Conservation (phyloP, 2,797 vertebrate genomes). For the Rhabdophis nuchalis region DNA sequence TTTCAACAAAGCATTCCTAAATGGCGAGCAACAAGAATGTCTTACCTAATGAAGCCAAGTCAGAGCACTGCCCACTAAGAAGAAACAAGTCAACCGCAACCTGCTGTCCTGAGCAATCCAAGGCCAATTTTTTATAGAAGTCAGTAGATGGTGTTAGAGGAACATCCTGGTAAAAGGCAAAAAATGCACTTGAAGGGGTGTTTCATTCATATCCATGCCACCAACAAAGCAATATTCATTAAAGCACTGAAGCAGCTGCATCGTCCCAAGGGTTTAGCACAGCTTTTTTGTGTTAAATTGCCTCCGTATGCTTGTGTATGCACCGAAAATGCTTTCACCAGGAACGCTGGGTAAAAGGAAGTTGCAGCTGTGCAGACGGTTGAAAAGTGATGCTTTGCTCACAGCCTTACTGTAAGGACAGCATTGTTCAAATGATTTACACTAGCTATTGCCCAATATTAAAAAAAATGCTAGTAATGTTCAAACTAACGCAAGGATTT, state of each 20-base stretch:
- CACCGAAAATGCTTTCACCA: background rate
- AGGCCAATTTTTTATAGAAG: slow-evolving; percentile 96
- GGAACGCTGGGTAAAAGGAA: background rate
- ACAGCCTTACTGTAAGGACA: background rate
- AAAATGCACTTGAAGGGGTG: background rate
- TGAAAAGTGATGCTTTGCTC: background rate
- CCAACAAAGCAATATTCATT: background rate
- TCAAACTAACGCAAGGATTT: background rate
- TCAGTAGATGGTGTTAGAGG: slow-evolving; percentile 92
- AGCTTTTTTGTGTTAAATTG: background rate
- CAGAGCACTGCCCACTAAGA: slow-evolving; percentile 90
- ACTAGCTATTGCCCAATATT: background rate
- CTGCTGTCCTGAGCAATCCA: slow-evolving; percentile 97
- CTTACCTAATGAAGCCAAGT: slow-evolving; percentile 90
- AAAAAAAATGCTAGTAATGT: background rate
- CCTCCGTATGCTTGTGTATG: background rate
- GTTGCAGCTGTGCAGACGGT: background rate
- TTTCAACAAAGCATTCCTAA: background rate
- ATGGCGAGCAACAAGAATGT: background rate
- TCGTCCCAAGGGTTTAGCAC: background rate
- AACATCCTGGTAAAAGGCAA: slow-evolving; percentile 78
- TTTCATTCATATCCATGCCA: background rate
- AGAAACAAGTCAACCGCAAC: slow-evolving; percentile 95
- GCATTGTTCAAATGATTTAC: background rate
- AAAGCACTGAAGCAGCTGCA: background rate